These are phyloP conservation scores for Sycophaga agraensis DNA, from an alignment of 1,140 invertebrate genomes.

Conservation along the genomic window DNA sequence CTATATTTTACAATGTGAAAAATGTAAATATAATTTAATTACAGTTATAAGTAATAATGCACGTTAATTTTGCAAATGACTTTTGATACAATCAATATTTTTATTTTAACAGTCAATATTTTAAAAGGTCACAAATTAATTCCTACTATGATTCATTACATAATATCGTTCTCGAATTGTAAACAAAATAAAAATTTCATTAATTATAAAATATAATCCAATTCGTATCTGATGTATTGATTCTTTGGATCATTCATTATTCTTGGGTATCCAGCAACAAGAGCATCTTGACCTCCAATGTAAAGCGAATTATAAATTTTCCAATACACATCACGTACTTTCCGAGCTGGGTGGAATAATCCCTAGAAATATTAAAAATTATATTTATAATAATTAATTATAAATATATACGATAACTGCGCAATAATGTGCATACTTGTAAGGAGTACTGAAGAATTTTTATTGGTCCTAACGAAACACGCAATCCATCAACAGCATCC, in stretches of 20 bases:
- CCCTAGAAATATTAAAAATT: conserved; percentile 64
- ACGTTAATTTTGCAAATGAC: no score
- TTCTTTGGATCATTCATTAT: conserved; percentile 96
- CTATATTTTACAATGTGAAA: no score
- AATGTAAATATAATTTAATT: no score
- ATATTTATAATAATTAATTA: neutral
- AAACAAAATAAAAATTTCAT: conserved; percentile 10
- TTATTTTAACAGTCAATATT: conserved; percentile 26
- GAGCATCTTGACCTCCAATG: conserved; percentile 96
- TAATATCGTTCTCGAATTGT: conserved; percentile 19
- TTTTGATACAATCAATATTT: conserved; percentile 10
- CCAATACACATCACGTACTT: conserved; percentile 99
- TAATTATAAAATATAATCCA: conserved; percentile 90
- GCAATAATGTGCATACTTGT: conserved; percentile 65
- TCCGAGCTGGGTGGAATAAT: conserved; percentile 97
- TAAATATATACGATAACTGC: neutral
- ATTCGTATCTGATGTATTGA: conserved; percentile 91
- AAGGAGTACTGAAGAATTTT: conserved; percentile 95
- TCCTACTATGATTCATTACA: neutral
- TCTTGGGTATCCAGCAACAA: conserved; percentile 96
- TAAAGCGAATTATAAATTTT: conserved; percentile 99
- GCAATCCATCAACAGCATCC: conserved; percentile 95
- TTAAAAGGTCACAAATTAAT: conserved; percentile 22
- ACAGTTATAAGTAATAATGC: no score
- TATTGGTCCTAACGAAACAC: conserved; percentile 93